Conservation (phyloP, 1,140 invertebrate genomes). For the Papilio polytes region DNA sequence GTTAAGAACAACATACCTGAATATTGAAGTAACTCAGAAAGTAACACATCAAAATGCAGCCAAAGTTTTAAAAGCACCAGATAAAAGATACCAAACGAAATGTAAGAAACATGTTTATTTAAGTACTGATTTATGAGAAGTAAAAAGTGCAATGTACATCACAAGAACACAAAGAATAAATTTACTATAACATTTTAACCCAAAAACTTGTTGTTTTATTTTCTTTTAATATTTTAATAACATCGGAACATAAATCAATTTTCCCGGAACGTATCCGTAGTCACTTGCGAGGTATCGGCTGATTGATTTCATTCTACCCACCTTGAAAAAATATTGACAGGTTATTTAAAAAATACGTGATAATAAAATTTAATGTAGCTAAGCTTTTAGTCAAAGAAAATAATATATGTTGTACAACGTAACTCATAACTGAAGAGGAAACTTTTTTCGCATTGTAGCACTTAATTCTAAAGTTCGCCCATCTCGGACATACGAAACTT, state of each 20-base stretch:
- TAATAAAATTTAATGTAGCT: neutral
- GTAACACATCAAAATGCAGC: neutral
- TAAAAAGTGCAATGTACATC: neutral
- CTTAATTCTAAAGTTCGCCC: conserved; percentile 26
- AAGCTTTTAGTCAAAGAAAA: neutral
- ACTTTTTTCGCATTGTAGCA: conserved; percentile 34
- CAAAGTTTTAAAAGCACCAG: neutral
- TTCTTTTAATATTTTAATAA: neutral
- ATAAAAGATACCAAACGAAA: neutral
- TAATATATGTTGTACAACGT: conserved; percentile 1
- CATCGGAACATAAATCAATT: neutral
- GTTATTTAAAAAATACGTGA: too few species aligned
- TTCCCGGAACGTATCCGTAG: neutral
- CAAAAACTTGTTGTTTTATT: neutral
- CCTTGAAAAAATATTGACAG: too few species aligned
- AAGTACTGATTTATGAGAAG: neutral
- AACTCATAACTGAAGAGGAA: conserved; percentile 19
- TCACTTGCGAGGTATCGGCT: neutral
- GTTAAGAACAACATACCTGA: conserved; percentile 12
- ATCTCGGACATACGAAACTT: conserved; percentile 35
- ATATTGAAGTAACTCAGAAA: neutral
- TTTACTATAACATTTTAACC: neutral
- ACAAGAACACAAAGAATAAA: neutral
- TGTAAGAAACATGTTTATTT: neutral
- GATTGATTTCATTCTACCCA: neutral